Base-by-base conservation (phyloP, 2,797 vertebrate species). In the Acanthurus tractus region DNA sequence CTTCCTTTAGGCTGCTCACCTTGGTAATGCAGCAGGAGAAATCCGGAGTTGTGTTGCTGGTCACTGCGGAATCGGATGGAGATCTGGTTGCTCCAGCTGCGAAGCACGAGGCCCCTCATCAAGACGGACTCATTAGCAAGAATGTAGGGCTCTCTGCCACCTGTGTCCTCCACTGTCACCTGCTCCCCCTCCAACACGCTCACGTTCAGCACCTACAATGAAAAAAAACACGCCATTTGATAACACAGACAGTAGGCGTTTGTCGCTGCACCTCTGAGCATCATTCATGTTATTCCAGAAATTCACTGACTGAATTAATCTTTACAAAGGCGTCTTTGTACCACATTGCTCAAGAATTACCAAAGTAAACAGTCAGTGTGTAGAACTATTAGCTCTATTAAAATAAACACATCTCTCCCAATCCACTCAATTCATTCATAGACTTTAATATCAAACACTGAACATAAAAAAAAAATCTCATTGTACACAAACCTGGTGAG, bases 81-180 rank as follows among this genome's bases (percentile, higher is more conserved):
- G 63, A 98, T 97, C 94, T 97, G 96, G 92, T 99, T 99, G 89
- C 96, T 98, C 15, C 96, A 96, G 91, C 98, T 98, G 50, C 96
- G 97, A 50, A 99, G 93, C 53, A 99, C 94, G 55, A 98, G 96
- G 29, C 97, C 98, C 22, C 94, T 94, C 80, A 96, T 93, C 89
- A 99, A 92, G 81, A 97, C 95, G 0, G 97, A 96, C 84, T 97
- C 96, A 13, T 99, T 99, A 91, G 97, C 98, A 64, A 99, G 93
- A 29, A 96, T 90, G n/a, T 94, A 89, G 6, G 97, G 95, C 81
- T 97, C 96, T 67, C 93, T 88, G 0, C 96, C 96, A 6, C 96
- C 98, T 0, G 95, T 66, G 13, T 97, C 97, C 92, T 99, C 98
- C 91, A 99, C 93, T 0, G 94, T 96, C 87, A 98, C 88, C 0